Percentiles rank a stretch among this genome's conserved stretches.
Conservation (phyloP, 1,140 invertebrate genomes). For the Bactericera cockerelli region DNA sequence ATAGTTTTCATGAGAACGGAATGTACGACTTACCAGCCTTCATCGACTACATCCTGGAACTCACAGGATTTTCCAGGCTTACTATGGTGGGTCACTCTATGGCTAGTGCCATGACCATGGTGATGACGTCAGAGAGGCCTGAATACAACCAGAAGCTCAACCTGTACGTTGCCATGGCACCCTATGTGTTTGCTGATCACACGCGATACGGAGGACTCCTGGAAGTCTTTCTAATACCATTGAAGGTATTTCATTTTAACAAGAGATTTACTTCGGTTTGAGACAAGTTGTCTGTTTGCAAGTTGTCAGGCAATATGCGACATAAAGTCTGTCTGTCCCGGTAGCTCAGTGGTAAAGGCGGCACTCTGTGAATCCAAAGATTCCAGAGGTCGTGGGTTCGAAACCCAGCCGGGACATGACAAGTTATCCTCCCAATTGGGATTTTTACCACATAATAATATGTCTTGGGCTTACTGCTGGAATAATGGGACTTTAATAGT, state of each 20-base stretch:
- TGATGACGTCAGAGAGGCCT: constrained; percentile 32
- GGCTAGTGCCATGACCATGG: constrained; percentile 36
- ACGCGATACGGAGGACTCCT: background rate
- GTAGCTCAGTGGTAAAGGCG: too few species aligned
- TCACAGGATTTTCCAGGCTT: constrained; percentile 32
- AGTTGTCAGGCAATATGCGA: background rate
- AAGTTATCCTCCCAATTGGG: too few species aligned
- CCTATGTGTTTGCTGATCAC: constrained; percentile 25
- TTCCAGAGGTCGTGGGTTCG: too few species aligned
- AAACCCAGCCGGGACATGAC: too few species aligned
- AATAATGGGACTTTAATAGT: too few species aligned
- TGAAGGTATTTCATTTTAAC: background rate
- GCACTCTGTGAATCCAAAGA: too few species aligned
- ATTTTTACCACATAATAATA: too few species aligned
- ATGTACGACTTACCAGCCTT: constrained; percentile 42
- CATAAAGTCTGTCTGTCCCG: too few species aligned
- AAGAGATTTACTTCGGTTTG: background rate
- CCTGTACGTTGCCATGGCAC: constrained; percentile 31
- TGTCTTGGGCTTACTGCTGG: too few species aligned
- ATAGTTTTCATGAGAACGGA: constrained; percentile 44
- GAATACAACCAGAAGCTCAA: constrained; percentile 35
- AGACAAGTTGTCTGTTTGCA: background rate
- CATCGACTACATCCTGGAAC: constrained; percentile 39
- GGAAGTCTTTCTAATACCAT: background rate
- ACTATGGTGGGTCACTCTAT: constrained; percentile 43